phyloP scores from a whole-genome alignment of 2,888 invertebrate genomes.

The Julus scanicus region DNA sequence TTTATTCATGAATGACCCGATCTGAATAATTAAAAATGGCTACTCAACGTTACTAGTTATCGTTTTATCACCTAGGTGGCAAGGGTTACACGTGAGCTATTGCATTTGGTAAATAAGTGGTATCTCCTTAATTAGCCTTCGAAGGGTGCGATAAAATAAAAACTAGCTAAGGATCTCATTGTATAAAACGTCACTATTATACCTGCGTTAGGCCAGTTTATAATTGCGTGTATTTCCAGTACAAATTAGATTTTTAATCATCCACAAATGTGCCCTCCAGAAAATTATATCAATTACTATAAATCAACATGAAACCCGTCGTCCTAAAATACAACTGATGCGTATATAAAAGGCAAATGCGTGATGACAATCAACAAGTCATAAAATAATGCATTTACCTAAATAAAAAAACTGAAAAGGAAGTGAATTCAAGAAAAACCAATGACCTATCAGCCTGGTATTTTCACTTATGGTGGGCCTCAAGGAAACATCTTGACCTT shows the following conservation, averaged over 20 bases:
- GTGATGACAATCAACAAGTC: not conserved
- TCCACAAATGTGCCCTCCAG: not conserved
- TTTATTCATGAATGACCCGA: no score
- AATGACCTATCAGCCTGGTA: constrained; percentile 36
- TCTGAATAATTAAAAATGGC: no score
- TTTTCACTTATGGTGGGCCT: constrained; percentile 6
- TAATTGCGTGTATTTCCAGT: not conserved
- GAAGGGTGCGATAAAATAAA: not conserved
- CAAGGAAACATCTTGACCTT: not conserved
- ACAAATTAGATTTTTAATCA: not conserved
- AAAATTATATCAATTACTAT: constrained; percentile 19
- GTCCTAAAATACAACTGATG: not conserved
- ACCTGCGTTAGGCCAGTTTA: not conserved
- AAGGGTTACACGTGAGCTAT: not conserved
- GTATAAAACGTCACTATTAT: not conserved
- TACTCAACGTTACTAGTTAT: not conserved
- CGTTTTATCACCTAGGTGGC: not conserved
- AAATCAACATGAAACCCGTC: not conserved
- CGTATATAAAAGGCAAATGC: constrained; percentile 8
- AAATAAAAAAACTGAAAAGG: constrained; percentile 28
- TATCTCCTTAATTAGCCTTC: not conserved
- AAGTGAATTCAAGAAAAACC: constrained; percentile 22
- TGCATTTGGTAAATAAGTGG: not conserved
- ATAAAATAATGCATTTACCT: constrained; percentile 13
- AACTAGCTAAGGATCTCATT: not conserved